Evolutionary conservation across 2,797 vertebrate genomes (phyloP), one percentile per base, ranked within the genome.

Genomic region (Ctenosaura bakeri): DNA sequence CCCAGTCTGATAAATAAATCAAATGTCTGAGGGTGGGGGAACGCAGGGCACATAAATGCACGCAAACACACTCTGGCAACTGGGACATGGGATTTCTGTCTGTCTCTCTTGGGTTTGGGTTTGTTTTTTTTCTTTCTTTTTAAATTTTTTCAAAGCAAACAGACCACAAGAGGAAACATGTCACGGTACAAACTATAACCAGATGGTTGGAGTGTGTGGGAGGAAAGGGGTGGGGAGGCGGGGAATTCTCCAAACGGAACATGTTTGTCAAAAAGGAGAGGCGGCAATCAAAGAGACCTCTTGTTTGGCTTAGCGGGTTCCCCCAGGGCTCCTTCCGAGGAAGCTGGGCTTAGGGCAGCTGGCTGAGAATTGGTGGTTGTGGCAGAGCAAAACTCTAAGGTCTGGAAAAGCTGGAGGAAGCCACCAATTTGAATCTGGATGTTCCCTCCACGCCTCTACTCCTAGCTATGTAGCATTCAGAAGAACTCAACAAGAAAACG

Each of bases 131-230:
- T n/a, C 52, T 24, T 6, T 32, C 54, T 18, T 22, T n/a, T 52
- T 18, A 8, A 14, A 7, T 84, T 46, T 14, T 84, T 71, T 42
- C 20, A 13, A 73, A 74, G 32, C 54, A 94, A 93, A 90, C 71
- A 85, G 90, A 93, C 46, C 90, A 79, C 95, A 90, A 85, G 94
- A 94, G 95, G 96, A 96, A 96, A 85, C 94, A 0, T 89, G 90
- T 94, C 95, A 95, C 8, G 93, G 95, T 87, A 93, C 95, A 96
- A 84, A 94, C 77, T 82, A n/a, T 92, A 90, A 94, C 80, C 95
- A 96, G 95, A 93, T 94, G 96, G 94, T 32, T 24, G 0, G 62
- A 89, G 85, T 0, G 85, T 0, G 82, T 86, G 83, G 83, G 89
- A 59, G 76, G 83, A 46, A 81, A 86, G 77, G 92, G 59, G 92